phyloP scores from a whole-genome alignment of 2,797 vertebrate genomes.

The Microctenopoma steveboyesi region DNA sequence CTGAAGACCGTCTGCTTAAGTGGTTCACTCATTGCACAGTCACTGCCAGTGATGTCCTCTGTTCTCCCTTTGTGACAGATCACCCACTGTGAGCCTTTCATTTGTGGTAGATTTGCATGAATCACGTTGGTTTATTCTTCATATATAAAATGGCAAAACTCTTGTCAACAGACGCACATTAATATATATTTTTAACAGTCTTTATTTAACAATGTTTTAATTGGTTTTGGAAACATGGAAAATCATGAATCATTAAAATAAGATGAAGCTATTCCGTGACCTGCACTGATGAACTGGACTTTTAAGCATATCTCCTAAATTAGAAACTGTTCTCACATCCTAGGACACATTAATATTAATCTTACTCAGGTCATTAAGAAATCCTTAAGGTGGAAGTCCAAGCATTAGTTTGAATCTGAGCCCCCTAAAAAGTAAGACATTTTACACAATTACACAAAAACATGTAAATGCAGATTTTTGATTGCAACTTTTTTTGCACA shows the following conservation, averaged over 20 bases:
- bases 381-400: constrained; percentile 1
- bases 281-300: constrained; percentile 11
- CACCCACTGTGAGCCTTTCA: not conserved
- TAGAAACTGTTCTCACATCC: constrained; percentile 36
- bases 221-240: not conserved
- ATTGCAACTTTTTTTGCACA: constrained; percentile 11
- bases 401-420: constrained; percentile 7
- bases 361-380: constrained; percentile 6
- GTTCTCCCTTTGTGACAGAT: not conserved
- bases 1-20: constrained; percentile 9
- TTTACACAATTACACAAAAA: constrained; percentile 29
- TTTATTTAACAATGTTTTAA: not conserved
- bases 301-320: constrained; percentile 20
- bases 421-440: constrained; percentile 11
- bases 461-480: constrained; percentile 32
- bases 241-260: not conserved
- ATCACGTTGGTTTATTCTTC: not conserved
- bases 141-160: not conserved
- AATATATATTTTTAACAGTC: not conserved
- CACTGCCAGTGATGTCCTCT: not conserved
- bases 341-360: constrained; percentile 48
- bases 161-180: not conserved
- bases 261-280: constrained; percentile 1
- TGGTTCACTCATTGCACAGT: not conserved
- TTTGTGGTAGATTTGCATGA: not conserved